Percentiles rank a stretch among this genome's conserved stretches.
phyloP scores from a whole-genome alignment of 2,113 vertebrate species.

The Amazona guildingii region DNA sequence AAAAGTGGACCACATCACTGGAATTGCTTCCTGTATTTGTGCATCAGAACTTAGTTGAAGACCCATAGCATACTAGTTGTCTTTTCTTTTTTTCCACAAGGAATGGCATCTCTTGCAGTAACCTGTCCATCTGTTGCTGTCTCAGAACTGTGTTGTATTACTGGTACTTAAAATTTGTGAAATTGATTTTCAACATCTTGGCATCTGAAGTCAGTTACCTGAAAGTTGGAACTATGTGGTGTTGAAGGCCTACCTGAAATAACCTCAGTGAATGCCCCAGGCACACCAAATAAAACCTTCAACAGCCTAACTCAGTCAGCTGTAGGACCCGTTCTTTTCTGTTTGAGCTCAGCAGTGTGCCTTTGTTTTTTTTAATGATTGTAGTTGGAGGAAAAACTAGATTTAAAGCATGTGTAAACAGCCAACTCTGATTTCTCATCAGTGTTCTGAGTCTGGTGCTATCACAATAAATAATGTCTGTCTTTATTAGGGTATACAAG shows the following conservation, averaged over 20 bases:
- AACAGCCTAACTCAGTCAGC: neutral
- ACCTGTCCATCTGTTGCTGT: neutral
- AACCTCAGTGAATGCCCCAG: neutral
- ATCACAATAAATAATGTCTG: neutral
- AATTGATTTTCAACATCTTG: neutral
- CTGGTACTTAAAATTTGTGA: neutral
- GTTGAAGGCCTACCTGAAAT: neutral
- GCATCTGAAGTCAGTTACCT: neutral
- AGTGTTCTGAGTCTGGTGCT: neutral
- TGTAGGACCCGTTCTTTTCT: neutral
- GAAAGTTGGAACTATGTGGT: neutral
- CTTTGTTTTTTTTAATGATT: neutral
- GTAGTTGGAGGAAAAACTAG: neutral
- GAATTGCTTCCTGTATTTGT: neutral
- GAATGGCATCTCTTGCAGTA: neutral
- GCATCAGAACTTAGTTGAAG: neutral
- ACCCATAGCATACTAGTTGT: fast-evolving
- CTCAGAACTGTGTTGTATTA: neutral
- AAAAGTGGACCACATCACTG: neutral
- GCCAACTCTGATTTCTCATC: neutral
- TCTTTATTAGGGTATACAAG: neutral
- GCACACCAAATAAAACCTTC: neutral
- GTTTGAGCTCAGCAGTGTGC: neutral
- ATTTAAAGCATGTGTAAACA: neutral
- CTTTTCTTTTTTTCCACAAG: neutral